phyloP scores from a whole-genome alignment of 2,888 invertebrate species.

The Apomyelois bistriatella region DNA sequence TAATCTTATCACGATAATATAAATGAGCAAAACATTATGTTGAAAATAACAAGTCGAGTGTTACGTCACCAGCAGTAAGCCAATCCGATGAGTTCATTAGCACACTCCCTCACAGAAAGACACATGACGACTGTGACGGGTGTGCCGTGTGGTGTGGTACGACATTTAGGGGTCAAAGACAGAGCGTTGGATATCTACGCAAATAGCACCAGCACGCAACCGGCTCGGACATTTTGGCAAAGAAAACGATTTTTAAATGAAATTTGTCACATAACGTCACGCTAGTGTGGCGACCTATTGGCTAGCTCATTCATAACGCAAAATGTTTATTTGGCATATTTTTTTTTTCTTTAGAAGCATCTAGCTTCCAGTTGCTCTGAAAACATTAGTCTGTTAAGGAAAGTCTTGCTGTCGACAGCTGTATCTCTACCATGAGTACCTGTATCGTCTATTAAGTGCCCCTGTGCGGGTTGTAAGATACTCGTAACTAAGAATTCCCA shows the following conservation, averaged over 20 bases:
- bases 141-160: conserved; percentile 8
- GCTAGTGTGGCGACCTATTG: neutral
- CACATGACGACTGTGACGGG: conserved; percentile 39
- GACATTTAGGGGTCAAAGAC: conserved; percentile 52
- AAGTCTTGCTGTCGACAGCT: no score
- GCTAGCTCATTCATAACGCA: neutral
- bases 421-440: no score
- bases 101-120: conserved; percentile 61
- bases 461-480: no score
- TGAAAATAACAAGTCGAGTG: conserved; percentile 50
- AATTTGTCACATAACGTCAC: neutral
- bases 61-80: conserved; percentile 54
- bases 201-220: conserved; percentile 15
- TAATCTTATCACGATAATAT: conserved; percentile 59
- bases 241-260: neutral
- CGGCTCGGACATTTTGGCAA: conserved; percentile 19
- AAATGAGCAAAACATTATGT: conserved; percentile 47
- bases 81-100: conserved; percentile 46
- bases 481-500: no score
- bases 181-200: conserved; percentile 34
- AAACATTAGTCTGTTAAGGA: no score
- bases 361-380: no score
- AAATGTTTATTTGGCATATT: neutral
- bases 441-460: no score
- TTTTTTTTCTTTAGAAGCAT: no score